phyloP scores from a whole-genome alignment of 2,113 vertebrate species.

The Pygoscelis antarcticus region DNA sequence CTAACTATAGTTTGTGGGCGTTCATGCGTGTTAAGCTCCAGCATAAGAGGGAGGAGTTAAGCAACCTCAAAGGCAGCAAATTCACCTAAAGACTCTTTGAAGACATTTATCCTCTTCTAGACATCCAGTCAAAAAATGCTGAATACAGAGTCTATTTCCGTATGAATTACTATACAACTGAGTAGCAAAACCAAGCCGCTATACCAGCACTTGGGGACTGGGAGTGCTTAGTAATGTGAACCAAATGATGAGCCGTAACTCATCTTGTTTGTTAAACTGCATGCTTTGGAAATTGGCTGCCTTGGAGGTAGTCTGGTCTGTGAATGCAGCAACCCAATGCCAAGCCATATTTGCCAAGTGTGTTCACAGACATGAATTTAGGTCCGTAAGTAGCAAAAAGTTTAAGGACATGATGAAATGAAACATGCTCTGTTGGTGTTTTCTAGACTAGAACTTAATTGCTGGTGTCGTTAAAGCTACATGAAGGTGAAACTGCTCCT shows the following conservation, averaged over 20 bases:
- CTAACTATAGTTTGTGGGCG: not conserved
- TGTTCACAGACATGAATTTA: not conserved
- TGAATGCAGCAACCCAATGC: accelerated
- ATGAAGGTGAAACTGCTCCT: not conserved
- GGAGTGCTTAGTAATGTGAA: not conserved
- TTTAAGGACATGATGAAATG: not conserved
- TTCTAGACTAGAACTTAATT: not conserved
- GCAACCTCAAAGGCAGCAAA: not conserved
- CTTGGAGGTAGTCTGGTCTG: not conserved
- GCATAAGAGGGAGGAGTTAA: not conserved
- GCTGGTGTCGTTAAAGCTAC: not conserved
- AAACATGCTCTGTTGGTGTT: not conserved
- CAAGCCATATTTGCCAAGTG: not conserved
- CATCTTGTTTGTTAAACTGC: not conserved
- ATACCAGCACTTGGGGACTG: not conserved
- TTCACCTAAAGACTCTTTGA: not conserved
- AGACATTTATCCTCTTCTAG: not conserved
- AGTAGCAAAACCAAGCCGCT: not conserved
- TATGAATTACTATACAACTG: not conserved
- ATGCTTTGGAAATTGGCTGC: not conserved
- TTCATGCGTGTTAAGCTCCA: not conserved
- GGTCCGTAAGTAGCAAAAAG: not conserved
- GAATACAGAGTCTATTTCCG: not conserved
- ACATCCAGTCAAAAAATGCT: not conserved
- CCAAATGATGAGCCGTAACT: not conserved